Percentiles rank a stretch among this genome's conserved stretches.
Conservation (phyloP, 2,888 invertebrate genomes). For the Torymus auratus region DNA sequence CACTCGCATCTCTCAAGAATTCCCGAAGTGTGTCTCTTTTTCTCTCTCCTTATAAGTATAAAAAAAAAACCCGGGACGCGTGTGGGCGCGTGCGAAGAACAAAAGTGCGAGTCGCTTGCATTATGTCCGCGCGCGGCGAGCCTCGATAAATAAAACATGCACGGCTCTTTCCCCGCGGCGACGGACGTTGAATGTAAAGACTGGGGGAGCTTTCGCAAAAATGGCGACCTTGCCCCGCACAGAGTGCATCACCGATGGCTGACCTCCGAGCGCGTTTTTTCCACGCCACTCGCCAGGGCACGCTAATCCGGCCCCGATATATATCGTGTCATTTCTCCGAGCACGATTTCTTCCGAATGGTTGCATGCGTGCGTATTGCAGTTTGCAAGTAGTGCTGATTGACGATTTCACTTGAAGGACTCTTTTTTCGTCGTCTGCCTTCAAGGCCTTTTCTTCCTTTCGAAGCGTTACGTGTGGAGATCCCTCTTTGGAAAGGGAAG, state of each 20-base stretch:
- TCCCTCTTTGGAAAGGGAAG: too few species aligned
- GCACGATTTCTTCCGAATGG: slow-evolving; percentile 24
- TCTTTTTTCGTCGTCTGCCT: background rate
- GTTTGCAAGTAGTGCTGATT: slow-evolving; percentile 45
- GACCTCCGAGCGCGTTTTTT: background rate
- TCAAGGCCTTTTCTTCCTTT: background rate
- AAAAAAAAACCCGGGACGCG: too few species aligned
- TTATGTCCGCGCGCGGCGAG: background rate
- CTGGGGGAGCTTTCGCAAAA: slow-evolving; percentile 17
- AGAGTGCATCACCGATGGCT: background rate
- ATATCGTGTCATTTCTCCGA: slow-evolving; percentile 34
- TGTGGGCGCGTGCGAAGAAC: background rate
- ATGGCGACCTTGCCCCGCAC: slow-evolving; percentile 1
- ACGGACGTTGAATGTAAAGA: background rate
- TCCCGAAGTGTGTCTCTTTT: background rate
- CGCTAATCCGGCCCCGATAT: slow-evolving; percentile 41
- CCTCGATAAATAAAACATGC: slow-evolving; percentile 28
- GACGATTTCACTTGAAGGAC: slow-evolving; percentile 43
- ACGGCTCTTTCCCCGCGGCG: background rate
- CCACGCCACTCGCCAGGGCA: slow-evolving; percentile 23
- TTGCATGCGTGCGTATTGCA: too few species aligned
- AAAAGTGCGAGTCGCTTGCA: slow-evolving; percentile 2
- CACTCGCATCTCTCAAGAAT: slow-evolving; percentile 13
- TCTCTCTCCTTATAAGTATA: too few species aligned
- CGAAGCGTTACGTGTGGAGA: too few species aligned